Evolutionary conservation across 2,113 vertebrate species (phyloP).

Genomic region (Gymnarchus niloticus): DNA sequence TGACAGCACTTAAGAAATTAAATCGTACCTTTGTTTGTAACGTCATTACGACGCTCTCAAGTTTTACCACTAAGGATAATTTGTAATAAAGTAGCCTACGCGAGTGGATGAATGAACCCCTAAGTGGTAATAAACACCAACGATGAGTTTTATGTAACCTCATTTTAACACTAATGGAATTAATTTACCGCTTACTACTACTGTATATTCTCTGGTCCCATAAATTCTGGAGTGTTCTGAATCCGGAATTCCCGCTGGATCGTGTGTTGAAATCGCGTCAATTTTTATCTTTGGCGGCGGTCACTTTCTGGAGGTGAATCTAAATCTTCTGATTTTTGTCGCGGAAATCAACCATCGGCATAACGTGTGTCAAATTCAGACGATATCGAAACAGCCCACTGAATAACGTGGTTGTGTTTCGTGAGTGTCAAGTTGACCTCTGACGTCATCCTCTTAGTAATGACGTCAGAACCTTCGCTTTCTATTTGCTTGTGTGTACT

Average conservation of each 20-base stretch:
- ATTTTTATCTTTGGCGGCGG: not conserved
- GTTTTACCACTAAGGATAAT: not conserved
- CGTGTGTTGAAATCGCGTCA: not conserved
- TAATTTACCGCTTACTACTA: not conserved
- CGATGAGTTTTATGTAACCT: not conserved
- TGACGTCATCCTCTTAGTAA: not conserved
- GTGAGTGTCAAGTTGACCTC: not conserved
- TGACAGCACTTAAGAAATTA: not conserved
- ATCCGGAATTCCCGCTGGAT: not conserved
- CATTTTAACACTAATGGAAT: not conserved
- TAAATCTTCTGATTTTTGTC: not conserved
- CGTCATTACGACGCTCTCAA: not conserved
- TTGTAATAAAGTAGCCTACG: not conserved
- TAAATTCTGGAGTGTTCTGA: not conserved
- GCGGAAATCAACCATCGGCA: not conserved
- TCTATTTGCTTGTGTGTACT: not conserved
- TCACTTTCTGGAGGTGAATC: not conserved
- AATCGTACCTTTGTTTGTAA: not conserved
- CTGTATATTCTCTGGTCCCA: not conserved
- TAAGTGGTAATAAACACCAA: not conserved
- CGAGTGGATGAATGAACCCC: not conserved
- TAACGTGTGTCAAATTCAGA: not conserved
- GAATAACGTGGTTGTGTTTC: not conserved
- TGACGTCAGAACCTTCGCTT: not conserved
- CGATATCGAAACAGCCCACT: not conserved